Evolutionary conservation across 1,140 invertebrate species (phyloP).

Genomic region (Bombus ignitus): DNA sequence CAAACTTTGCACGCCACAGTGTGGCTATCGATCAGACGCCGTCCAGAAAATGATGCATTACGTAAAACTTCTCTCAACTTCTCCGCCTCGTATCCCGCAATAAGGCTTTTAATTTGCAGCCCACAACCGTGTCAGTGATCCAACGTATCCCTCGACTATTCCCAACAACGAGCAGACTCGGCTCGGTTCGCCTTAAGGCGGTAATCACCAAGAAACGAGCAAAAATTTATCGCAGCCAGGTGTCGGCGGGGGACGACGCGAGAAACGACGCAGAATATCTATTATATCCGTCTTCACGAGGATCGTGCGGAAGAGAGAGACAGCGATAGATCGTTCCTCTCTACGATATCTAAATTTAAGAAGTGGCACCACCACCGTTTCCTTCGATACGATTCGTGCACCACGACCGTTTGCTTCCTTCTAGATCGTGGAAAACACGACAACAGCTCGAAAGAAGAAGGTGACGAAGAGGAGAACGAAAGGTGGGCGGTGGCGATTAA

Average conservation of each 20-base stretch:
- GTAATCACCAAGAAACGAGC: neutral
- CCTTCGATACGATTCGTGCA: slow-evolving; percentile 56
- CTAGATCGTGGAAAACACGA: slow-evolving; percentile 50
- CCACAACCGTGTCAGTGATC: neutral
- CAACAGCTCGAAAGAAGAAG: neutral
- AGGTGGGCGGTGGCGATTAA: too few species aligned
- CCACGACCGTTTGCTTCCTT: slow-evolving; percentile 37
- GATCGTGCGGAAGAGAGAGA: neutral
- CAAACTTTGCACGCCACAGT: slow-evolving; percentile 15
- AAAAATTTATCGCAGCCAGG: slow-evolving; percentile 29
- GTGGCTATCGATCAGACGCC: slow-evolving; percentile 22
- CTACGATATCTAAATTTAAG: slow-evolving; percentile 64
- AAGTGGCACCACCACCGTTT: slow-evolving; percentile 47
- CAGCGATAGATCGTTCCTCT: neutral
- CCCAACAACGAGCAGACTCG: neutral
- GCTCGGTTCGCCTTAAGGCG: neutral
- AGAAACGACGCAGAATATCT: slow-evolving; percentile 30
- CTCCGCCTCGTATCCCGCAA: too few species aligned
- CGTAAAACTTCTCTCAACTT: slow-evolving; percentile 2
- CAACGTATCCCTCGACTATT: neutral
- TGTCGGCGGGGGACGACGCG: neutral
- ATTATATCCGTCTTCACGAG: slow-evolving; percentile 20
- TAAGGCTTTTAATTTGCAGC: neutral
- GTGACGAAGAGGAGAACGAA: neutral
- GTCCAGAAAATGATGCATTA: slow-evolving; percentile 22